Evolutionary conservation across 1,140 invertebrate species (phyloP), one percentile per base, ranked within the genome.

Genomic region (Pissodes strobi): DNA sequence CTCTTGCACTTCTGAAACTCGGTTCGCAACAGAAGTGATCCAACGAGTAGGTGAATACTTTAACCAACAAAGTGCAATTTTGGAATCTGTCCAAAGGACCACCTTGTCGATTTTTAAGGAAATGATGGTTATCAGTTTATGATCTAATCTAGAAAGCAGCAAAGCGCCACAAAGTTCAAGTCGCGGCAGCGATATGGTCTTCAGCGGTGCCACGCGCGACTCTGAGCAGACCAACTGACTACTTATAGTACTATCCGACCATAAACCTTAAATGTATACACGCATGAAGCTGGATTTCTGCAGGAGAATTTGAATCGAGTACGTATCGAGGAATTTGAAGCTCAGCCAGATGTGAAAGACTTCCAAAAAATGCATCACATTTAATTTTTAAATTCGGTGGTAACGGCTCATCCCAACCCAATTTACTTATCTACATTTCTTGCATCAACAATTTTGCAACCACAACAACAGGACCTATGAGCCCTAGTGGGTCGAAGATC

Each of bases 91-190:
- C 39, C 39, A 43, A 9, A 43, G 15, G 6, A 13, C 13, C 5
- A 43, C 39, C 39, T 17, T 43, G 9, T 43, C 10, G 6, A 43
- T 17, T 17, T 43, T 43, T n/a, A 43, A 6, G 15, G 15, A 12
- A 12, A 43, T n/a, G 5, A 43, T 43, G 5, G 10, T 6, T 13
- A 43, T 43, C 5, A 43, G 9, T 43, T 43, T 43, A 17, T 43
- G 39, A 43, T 6, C 15, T 17, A 43, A 43, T 43, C 59, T 37
- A 8, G 71, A 43, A 9, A 76, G 43, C 10, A 76, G 23, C 2
- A 72, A 8, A 5, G 73, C 71, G 5, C 55, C 72, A 39, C 59
- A 63, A 9, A 77, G 53, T 67, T 76, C 74, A 18, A 77, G 38
- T 21, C 68, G 37, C 4, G 74, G 74, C 6, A 73, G 61, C 0